Evolutionary conservation across 2,113 vertebrate genomes (phyloP).

Genomic region (Ictalurus punctatus): DNA sequence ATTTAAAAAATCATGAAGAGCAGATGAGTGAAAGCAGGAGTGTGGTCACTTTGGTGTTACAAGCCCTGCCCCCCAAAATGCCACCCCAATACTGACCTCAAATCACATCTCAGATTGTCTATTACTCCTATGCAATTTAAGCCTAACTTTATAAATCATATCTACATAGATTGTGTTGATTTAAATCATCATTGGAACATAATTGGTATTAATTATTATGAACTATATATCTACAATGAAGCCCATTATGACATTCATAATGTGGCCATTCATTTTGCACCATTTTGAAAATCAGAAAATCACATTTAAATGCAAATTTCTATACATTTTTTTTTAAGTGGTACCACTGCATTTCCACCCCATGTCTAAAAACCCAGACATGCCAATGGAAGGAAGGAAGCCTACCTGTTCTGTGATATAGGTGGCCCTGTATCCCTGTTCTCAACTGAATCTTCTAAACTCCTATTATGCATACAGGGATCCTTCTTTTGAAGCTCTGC

Average conservation of each 20-base stretch:
- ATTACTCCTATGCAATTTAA: background rate
- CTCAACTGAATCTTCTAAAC: constrained; percentile 28
- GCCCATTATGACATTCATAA: background rate
- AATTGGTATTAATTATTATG: background rate
- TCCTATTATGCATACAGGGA: constrained; percentile 48
- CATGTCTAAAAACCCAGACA: background rate
- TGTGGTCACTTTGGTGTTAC: background rate
- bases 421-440: constrained; percentile 64
- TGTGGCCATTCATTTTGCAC: background rate
- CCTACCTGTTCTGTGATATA: constrained; percentile 75
- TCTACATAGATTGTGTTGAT: background rate
- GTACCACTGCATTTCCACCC: background rate
- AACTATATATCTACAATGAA: background rate
- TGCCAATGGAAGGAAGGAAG: background rate
- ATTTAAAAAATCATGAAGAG: background rate
- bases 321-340: background rate
- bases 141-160: background rate
- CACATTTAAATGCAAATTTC: background rate
- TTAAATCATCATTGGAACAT: too few species aligned
- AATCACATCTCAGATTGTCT: background rate
- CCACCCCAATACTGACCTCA: background rate
- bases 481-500: constrained; percentile 74
- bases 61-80: background rate
- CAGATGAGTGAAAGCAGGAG: background rate
- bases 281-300: background rate